These are phyloP conservation scores for Malurus elegans DNA, from an alignment of 2,113 vertebrate genomes.

Conservation along the genomic window DNA sequence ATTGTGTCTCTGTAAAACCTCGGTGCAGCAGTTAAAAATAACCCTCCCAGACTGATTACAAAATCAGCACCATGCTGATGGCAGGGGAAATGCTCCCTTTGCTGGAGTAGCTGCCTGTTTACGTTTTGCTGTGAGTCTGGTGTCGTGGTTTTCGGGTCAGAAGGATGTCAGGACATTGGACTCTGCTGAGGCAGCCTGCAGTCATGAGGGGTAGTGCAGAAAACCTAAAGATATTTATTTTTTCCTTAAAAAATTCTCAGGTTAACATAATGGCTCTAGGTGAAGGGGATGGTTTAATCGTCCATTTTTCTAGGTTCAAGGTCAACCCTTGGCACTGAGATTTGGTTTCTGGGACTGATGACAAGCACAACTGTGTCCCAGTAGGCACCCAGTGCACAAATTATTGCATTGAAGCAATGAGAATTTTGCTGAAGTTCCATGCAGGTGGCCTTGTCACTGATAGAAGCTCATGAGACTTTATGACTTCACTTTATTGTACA, in stretches of 20 bases:
- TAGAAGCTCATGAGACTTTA: neutral
- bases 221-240: neutral
- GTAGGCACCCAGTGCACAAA: neutral
- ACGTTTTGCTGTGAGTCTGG: neutral
- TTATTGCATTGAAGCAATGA: neutral
- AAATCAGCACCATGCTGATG: neutral
- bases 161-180: neutral
- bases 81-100: neutral
- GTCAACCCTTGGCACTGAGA: neutral
- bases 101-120: neutral
- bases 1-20: slow-evolving; percentile 42
- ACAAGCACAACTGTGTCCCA: neutral
- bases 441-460: neutral
- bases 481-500: neutral
- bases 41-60: slow-evolving; percentile 20
- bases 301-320: neutral
- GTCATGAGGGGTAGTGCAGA: neutral
- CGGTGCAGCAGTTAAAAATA: slow-evolving; percentile 37
- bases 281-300: neutral
- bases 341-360: neutral
- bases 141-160: neutral
- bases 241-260: neutral
- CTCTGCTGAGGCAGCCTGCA: neutral
- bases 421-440: neutral
- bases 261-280: neutral